Conservation (phyloP, 2,797 vertebrate genomes). For the Periophthalmus magnuspinnatus region DNA sequence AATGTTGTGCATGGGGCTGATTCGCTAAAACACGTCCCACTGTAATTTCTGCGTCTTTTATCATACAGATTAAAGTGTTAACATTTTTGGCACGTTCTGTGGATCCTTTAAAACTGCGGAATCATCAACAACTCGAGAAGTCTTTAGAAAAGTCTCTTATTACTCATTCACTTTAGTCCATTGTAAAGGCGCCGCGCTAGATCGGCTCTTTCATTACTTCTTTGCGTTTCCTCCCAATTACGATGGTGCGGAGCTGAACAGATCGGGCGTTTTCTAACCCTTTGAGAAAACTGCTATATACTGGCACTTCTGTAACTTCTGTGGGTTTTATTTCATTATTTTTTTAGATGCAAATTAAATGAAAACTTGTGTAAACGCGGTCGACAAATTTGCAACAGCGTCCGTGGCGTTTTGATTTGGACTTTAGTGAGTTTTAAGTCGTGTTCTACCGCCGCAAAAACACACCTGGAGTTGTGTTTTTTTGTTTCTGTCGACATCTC, state of each 20-base stretch:
- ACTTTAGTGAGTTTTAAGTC: too few relatives aligned
- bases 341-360: too few relatives aligned
- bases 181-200: not conserved
- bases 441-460: too few relatives aligned
- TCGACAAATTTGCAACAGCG: too few relatives aligned
- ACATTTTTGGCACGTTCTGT: conserved; percentile 5
- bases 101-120: conserved; percentile 1
- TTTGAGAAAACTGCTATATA: not conserved
- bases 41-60: conserved; percentile 4
- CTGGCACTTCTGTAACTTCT: not conserved
- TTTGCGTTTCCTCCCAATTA: not conserved
- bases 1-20: not conserved
- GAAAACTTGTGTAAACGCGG: too few relatives aligned
- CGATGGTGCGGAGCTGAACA: not conserved
- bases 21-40: not conserved
- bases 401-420: not conserved
- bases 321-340: too few relatives aligned
- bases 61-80: conserved; percentile 4
- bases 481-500: too few relatives aligned
- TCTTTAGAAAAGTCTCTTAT: not conserved
- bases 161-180: not conserved
- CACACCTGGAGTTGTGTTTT: too few relatives aligned
- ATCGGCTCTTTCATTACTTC: not conserved
- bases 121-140: conserved; percentile 3
- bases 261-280: not conserved